Evolutionary conservation across 1,140 invertebrate genomes (phyloP).

Genomic region (Danaus plexippus): DNA sequence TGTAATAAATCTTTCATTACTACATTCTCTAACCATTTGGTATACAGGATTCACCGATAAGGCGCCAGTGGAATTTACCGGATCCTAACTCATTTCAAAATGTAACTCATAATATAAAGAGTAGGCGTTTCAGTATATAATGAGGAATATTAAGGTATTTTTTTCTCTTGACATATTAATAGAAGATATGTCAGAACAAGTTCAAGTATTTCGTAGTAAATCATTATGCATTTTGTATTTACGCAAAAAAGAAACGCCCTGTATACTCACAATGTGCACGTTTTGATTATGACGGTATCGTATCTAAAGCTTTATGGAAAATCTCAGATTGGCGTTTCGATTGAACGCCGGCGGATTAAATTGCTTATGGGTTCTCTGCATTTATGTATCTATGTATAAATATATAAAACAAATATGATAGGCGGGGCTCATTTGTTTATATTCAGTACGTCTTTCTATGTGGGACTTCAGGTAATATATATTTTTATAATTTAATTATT

Average conservation of each 20-base stretch:
- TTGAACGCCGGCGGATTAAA: conserved; percentile 1
- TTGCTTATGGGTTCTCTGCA: conserved; percentile 7
- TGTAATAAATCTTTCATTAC: no score
- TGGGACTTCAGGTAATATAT: conserved; percentile 12
- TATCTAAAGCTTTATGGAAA: conserved; percentile 8
- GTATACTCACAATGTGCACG: conserved; percentile 1
- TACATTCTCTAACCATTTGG: no score
- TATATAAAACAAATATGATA: conserved; percentile 7
- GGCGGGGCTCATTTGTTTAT: conserved; percentile 8
- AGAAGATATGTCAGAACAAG: no score
- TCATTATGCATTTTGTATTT: neutral
- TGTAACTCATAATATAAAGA: no score
- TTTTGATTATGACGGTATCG: neutral
- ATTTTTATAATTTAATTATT: neutral
- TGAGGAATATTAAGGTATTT: no score
- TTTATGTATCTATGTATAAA: conserved; percentile 5
- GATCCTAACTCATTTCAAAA: no score
- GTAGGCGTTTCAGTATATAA: no score
- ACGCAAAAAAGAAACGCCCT: conserved; percentile 1
- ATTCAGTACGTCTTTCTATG: conserved; percentile 7
- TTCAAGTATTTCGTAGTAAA: no score
- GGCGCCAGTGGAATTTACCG: no score
- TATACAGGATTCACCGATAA: no score
- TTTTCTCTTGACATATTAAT: no score
- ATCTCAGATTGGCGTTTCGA: conserved; percentile 12